Evolutionary conservation across 2,888 invertebrate species (phyloP), one percentile per base, ranked within the genome.

Genomic region (Octodonta nipae): DNA sequence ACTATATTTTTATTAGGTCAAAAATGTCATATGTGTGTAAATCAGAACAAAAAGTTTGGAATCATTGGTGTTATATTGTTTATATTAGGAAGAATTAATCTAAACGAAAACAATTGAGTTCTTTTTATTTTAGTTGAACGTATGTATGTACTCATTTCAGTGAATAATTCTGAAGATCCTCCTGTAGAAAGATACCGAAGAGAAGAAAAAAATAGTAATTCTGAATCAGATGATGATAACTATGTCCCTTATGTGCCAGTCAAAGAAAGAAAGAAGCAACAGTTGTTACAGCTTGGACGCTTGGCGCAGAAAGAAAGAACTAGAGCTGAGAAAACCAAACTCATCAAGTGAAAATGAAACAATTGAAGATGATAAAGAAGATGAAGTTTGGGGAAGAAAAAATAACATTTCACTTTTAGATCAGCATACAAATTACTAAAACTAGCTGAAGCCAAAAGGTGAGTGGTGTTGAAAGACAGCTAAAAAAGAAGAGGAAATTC

Each of bases 391-490:
- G 81, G 88, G 87, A 0, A 66, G 88, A 13, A 81, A 84, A 43
- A 85, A 85, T 47, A 88, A 91, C 45, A 84, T 92, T 17, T 91
- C 91, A 33, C 66, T 98, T 3, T 65, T 99, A 8, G 98, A 99
- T 61, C 96, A 98, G 58, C 96, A 98, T 56, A 92, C 87, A 1
- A 93, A 55, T 66, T 96, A 8, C 93, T 95, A 57, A 80, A 92
- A 57, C 68, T 93, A 36, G 93, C 95, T 0, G 92, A 95, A 66
- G 88, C 3, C 73, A 76, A 43, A 93, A 93, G 40, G 80, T 95
- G 38, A 92, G 89, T 36, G 92, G 89, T 1, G 82, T 86, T 33
- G 96, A 98, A 55, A 76, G 87, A 44, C 91, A 93, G 49, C 67
- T 1, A 82, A 88, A 40, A 96, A 98, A 55, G 98, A 99, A 58